Percentiles rank a stretch among this genome's conserved stretches.
Conservation (phyloP, 2,797 vertebrate species). For the Bradypodion ventrale region DNA sequence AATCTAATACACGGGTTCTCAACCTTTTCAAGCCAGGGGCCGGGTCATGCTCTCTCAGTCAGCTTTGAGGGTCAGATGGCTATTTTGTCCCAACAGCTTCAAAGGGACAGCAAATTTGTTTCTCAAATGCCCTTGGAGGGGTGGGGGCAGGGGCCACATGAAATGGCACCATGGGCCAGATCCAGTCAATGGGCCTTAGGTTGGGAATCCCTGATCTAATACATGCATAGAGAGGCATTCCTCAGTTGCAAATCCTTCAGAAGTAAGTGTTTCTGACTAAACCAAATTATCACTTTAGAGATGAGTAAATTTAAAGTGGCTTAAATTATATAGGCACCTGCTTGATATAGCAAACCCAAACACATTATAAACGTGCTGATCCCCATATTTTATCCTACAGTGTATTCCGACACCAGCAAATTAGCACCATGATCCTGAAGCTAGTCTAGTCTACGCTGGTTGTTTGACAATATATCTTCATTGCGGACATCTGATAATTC, state of each 20-base stretch:
- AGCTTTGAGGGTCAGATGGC: no score
- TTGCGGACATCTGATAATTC: not conserved
- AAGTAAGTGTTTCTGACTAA: not conserved
- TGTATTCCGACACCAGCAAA: not conserved
- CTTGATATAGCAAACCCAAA: not conserved
- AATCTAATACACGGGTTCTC: no score
- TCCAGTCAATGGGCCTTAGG: no score
- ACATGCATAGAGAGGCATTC: not conserved
- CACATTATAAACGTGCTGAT: not conserved
- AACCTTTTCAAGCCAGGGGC: no score
- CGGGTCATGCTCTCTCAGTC: no score
- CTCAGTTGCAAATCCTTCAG: not conserved
- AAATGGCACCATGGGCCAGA: no score
- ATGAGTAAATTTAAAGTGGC: not conserved
- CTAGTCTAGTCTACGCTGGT: not conserved
- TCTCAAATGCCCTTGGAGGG: no score
- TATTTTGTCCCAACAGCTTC: no score
- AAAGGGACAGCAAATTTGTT: no score
- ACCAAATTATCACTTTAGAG: not conserved
- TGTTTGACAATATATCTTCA: not conserved
- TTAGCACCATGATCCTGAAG: not conserved
- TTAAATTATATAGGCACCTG: not conserved
- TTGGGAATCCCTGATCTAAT: no score
- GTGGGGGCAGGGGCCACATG: no score
- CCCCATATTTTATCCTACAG: not conserved